Evolutionary conservation across 2,888 invertebrate genomes (phyloP), one percentile per base, ranked within the genome.

Genomic region (Artemia sinica): DNA sequence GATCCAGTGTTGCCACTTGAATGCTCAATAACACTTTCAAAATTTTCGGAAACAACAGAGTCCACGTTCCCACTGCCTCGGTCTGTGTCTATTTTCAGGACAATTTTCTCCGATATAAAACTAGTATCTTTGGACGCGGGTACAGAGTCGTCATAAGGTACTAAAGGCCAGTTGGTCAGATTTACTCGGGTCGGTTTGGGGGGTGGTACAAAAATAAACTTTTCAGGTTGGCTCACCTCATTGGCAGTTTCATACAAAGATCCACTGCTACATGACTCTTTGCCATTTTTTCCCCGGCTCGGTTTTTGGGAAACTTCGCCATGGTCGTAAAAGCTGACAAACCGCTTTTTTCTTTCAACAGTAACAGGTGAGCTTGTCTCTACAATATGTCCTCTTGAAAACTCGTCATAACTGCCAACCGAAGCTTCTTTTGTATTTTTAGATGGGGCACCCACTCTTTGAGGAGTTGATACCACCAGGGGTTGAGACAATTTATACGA

Each of bases 11-110:
- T n/a, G 58, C 18, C 18, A 28, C 28, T 28, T 28, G 28, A 28
- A n/a, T n/a, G 58, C 58, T 58, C 58, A 8, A 58, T n/a, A 9
- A 58, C 14, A 58, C 58, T 58, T 58, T 58, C 58, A 58, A 58
- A 58, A 8, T 14, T 58, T n/a, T 58, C 58, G 18, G 58, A 58
- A 7, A 18, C 18, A 9, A 14, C 14, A n/a, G 14, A 8, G n/a
- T 18, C 18, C 58, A 14, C 18, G 1, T 58, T 18, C 58, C 9
- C 14, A 18, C 58, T 58, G 10, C 14, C 58, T 14, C 58, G n/a
- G n/a, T 58, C 10, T 8, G 58, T 18, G 14, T n/a, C 14, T 14
- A 8, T 58, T n/a, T 14, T 58, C 18, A 14, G 8, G 18, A n/a
- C 58, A 58, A 14, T 58, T 58, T 18, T 58, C 10, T n/a, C 10